Evolutionary conservation across 2,888 invertebrate genomes (phyloP).

Genomic region (Acholoe squamosa): DNA sequence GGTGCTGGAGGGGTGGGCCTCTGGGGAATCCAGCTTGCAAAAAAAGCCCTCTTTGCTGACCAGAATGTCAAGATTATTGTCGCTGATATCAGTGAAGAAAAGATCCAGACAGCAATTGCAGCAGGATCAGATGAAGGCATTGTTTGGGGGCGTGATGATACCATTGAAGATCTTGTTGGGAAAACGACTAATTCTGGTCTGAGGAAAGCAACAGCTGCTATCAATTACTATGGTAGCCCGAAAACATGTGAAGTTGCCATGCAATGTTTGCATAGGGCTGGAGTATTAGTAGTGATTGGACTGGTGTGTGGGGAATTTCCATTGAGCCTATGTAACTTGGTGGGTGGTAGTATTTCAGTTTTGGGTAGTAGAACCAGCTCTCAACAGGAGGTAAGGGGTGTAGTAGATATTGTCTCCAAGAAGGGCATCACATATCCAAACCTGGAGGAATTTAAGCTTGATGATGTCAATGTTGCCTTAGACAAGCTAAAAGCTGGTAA

Average conservation of each 20-base stretch:
- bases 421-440: neutral
- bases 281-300: neutral
- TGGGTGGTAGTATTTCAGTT: neutral
- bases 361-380: neutral
- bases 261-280: neutral
- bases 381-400: neutral
- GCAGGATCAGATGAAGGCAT: conserved; percentile 16
- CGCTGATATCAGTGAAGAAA: conserved; percentile 35
- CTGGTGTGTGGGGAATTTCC: neutral
- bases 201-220: neutral
- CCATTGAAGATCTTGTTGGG: neutral
- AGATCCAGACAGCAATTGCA: neutral
- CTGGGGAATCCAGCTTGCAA: conserved; percentile 8
- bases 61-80: neutral
- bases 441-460: neutral
- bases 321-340: neutral
- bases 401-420: neutral
- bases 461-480: neutral
- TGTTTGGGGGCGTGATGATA: neutral
- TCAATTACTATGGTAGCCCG: neutral
- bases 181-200: neutral
- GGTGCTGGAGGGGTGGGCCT: conserved; percentile 38
- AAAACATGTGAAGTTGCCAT: neutral
- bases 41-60: neutral
- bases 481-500: neutral